A percentile compares a stretch with the other conserved stretches of the same genome.
Conservation (phyloP, 2,113 vertebrate species). For the Pseudorasbora parva region DNA sequence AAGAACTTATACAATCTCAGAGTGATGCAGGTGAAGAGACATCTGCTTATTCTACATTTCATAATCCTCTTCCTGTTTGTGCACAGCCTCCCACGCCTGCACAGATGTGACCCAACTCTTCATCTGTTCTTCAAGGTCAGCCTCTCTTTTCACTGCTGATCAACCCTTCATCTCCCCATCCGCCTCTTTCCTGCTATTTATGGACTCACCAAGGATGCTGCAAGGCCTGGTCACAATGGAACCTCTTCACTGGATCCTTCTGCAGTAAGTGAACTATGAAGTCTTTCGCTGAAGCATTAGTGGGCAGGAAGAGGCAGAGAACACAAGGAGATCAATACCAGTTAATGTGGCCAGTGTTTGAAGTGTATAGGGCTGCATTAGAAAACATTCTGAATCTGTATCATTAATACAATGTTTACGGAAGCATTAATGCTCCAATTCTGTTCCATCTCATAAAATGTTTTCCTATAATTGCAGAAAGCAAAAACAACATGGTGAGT, state of each 20-base stretch:
- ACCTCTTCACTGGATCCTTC: slow-evolving; percentile 82
- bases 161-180: slow-evolving; percentile 16
- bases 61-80: not conserved
- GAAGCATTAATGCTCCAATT: slow-evolving; percentile 16
- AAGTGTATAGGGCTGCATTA: slow-evolving; percentile 4
- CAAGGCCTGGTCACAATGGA: slow-evolving; percentile 84
- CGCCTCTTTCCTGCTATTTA: slow-evolving; percentile 46
- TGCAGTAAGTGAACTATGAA: slow-evolving; percentile 88
- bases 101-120: slow-evolving; percentile 15
- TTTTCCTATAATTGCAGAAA: not conserved
- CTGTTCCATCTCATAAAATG: not conserved
- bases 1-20: not conserved
- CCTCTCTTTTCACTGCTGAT: slow-evolving; percentile 26
- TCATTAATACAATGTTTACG: slow-evolving; percentile 27
- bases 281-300: slow-evolving; percentile 80
- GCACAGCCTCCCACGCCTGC: slow-evolving; percentile 14
- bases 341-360: slow-evolving; percentile 29
- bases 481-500: not conserved
- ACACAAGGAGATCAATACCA: slow-evolving; percentile 45
- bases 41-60: slow-evolving; percentile 16
- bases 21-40: slow-evolving; percentile 13
- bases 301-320: slow-evolving; percentile 38
- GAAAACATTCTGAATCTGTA: slow-evolving; percentile 1
- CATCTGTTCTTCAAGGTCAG: slow-evolving; percentile 30
- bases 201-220: slow-evolving; percentile 85